phyloP scores from a whole-genome alignment of 2,888 invertebrate genomes.

The Drosophila borborema region DNA sequence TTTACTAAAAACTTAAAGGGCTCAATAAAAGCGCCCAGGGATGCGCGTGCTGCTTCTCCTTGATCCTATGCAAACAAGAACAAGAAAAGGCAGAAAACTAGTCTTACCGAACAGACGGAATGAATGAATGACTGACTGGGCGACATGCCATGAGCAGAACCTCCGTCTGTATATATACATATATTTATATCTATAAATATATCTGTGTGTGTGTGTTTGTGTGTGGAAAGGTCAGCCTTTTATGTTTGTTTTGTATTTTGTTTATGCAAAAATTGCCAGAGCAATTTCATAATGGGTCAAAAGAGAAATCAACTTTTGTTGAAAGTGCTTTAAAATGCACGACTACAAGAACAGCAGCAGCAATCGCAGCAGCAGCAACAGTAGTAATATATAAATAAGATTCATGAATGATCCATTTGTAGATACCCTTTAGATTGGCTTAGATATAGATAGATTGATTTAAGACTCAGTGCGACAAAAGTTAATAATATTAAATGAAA shows the following conservation, averaged over 20 bases:
- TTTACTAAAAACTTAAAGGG: slow-evolving; percentile 78
- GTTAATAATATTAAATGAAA: background rate
- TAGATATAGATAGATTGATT: background rate
- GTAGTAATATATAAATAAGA: slow-evolving; percentile 12
- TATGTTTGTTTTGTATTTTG: slow-evolving; percentile 78
- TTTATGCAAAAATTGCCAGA: slow-evolving; percentile 78
- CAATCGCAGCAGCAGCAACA: slow-evolving; percentile 8
- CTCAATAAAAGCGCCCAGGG: slow-evolving; percentile 74
- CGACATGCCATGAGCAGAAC: slow-evolving; percentile 59
- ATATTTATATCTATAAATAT: slow-evolving; percentile 5
- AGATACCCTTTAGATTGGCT: background rate
- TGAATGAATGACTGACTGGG: slow-evolving; percentile 37
- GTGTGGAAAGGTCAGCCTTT: slow-evolving; percentile 70
- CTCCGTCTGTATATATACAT: slow-evolving; percentile 21
- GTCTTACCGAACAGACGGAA: slow-evolving; percentile 37
- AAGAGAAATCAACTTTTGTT: slow-evolving; percentile 80
- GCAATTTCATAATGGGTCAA: slow-evolving; percentile 81
- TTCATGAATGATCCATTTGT: background rate
- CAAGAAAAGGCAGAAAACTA: slow-evolving; percentile 34
- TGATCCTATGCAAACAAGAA: slow-evolving; percentile 73
- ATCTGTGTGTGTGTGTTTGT: slow-evolving; percentile 10
- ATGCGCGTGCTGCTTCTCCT: slow-evolving; percentile 59
- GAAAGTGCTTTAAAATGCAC: slow-evolving; percentile 80
- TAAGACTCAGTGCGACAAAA: background rate
- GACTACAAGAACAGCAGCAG: slow-evolving; percentile 44